Percentiles rank a stretch among this genome's conserved stretches.
Evolutionary conservation across 2,888 invertebrate species (phyloP).

Genomic region (Thyatira batis): DNA sequence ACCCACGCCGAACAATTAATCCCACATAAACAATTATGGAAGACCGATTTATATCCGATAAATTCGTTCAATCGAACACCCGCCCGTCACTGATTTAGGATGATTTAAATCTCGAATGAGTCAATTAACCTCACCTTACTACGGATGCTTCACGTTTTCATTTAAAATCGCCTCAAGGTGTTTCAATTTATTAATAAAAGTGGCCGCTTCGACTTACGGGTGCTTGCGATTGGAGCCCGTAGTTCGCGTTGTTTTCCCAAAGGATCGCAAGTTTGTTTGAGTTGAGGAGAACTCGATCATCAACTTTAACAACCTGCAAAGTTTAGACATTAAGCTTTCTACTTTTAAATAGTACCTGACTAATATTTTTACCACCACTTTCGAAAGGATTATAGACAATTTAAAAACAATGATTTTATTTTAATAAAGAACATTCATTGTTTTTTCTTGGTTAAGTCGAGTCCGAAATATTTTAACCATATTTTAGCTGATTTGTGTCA

Average conservation of each 20-base stretch:
- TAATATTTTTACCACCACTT: constrained; percentile 41
- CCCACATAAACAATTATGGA: constrained; percentile 68
- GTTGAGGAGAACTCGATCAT: constrained; percentile 59
- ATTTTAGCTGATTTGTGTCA: not conserved
- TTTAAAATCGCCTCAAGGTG: constrained; percentile 58
- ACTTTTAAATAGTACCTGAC: constrained; percentile 45
- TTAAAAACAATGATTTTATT: constrained; percentile 6
- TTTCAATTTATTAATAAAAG: constrained; percentile 52
- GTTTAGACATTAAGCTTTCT: constrained; percentile 52
- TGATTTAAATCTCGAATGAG: constrained; percentile 52
- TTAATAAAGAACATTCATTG: too few relatives aligned
- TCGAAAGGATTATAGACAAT: constrained; percentile 25
- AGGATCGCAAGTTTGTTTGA: constrained; percentile 53
- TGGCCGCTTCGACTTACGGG: constrained; percentile 11
- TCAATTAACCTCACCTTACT: constrained; percentile 55
- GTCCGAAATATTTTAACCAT: not conserved
- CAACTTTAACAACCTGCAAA: constrained; percentile 62
- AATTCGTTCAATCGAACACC: constrained; percentile 53
- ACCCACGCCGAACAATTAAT: constrained; percentile 59
- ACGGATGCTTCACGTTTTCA: constrained; percentile 59
- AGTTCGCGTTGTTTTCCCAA: constrained; percentile 58
- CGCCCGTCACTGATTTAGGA: constrained; percentile 45
- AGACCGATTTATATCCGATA: constrained; percentile 65
- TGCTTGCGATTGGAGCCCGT: constrained; percentile 40
- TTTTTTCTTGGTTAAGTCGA: too few relatives aligned